These are phyloP conservation scores for Netelia fuscicornis DNA, from an alignment of 2,888 invertebrate genomes.

Conservation along the genomic window DNA sequence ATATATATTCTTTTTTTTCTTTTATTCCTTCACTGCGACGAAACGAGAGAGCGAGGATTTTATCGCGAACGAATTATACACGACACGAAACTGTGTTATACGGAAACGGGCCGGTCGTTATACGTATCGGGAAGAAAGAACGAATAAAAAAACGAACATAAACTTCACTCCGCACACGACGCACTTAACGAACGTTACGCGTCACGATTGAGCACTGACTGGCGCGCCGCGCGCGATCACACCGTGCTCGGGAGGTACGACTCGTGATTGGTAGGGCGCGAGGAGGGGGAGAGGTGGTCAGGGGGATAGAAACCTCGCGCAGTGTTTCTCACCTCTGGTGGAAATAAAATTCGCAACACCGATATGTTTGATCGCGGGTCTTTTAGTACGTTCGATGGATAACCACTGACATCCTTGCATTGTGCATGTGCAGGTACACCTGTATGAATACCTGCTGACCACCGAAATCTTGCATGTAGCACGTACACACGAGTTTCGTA, in stretches of 20 bases:
- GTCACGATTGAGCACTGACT: slow-evolving; percentile 71
- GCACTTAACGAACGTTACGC: slow-evolving; percentile 71
- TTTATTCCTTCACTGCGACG: background rate
- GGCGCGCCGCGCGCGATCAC: slow-evolving; percentile 59
- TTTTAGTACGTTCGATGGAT: slow-evolving; percentile 47
- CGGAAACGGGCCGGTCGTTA: slow-evolving; percentile 6
- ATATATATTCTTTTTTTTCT: background rate
- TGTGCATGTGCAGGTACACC: slow-evolving; percentile 72
- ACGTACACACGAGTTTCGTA: background rate
- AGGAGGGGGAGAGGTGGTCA: slow-evolving; percentile 9
- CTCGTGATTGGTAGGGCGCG: slow-evolving; percentile 2
- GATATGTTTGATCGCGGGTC: background rate
- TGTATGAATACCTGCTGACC: slow-evolving; percentile 72
- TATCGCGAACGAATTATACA: background rate
- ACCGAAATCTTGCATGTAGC: slow-evolving; percentile 54
- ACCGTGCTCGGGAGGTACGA: slow-evolving; percentile 54
- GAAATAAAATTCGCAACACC: slow-evolving; percentile 27
- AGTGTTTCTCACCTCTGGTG: slow-evolving; percentile 33
- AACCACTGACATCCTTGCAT: slow-evolving; percentile 58
- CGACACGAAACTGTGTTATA: background rate
- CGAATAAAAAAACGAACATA: slow-evolving; percentile 49
- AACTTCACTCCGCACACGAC: slow-evolving; percentile 54
- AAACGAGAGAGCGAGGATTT: background rate
- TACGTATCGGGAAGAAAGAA: slow-evolving; percentile 4
- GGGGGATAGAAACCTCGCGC: slow-evolving; percentile 49